phyloP scores from a whole-genome alignment of 2,797 vertebrate genomes.

The Glossophaga mutica region DNA sequence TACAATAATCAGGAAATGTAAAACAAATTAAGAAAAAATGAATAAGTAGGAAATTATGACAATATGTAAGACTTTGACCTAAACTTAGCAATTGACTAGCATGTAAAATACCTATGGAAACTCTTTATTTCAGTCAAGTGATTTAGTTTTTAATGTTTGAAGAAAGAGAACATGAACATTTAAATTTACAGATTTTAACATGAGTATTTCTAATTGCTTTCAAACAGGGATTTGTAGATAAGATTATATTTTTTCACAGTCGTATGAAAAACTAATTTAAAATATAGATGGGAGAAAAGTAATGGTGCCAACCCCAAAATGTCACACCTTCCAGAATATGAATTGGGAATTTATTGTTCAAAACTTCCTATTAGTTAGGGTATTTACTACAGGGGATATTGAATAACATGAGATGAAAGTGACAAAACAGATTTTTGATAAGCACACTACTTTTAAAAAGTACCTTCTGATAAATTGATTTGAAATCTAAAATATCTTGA shows the following conservation, averaged over 20 bases:
- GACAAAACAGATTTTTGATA: slow-evolving; percentile 39
- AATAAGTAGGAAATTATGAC: neutral
- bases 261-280: neutral
- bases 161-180: neutral
- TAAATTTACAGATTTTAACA: slow-evolving; percentile 23
- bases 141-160: neutral
- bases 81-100: neutral
- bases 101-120: neutral
- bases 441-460: slow-evolving; percentile 38
- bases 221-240: neutral
- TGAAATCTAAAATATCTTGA: slow-evolving; percentile 27
- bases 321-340: neutral
- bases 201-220: slow-evolving; percentile 8
- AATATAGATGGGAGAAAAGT: neutral
- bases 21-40: neutral
- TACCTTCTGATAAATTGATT: slow-evolving; percentile 36
- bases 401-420: slow-evolving; percentile 28
- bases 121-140: neutral
- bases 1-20: neutral
- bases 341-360: neutral
- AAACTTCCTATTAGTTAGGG: neutral
- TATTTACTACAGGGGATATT: slow-evolving; percentile 28
- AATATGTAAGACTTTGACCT: neutral
- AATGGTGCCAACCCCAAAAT: neutral
- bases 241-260: slow-evolving; percentile 1